phyloP scores from a whole-genome alignment of 2,113 vertebrate genomes.

The Pterophyllum scalare region DNA sequence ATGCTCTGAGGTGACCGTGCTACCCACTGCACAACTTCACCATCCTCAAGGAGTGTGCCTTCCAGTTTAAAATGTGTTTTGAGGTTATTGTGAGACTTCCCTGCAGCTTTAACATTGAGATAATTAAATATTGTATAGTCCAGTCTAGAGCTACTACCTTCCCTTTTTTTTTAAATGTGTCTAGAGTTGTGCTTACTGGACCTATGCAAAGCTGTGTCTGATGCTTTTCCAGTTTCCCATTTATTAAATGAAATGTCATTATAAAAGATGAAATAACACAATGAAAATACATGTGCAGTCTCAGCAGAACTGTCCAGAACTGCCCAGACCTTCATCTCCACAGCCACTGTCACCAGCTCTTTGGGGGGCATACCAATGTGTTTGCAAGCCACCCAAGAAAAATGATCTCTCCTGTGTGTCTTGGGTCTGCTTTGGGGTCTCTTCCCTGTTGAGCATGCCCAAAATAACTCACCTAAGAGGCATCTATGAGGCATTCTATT shows the following conservation, averaged over 20 bases:
- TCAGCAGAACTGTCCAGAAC: slow-evolving; percentile 3
- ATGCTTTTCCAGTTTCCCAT: neutral
- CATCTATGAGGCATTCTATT: neutral
- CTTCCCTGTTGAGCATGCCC: neutral
- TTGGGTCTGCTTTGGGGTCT: neutral
- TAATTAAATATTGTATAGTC: neutral
- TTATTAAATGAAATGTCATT: neutral
- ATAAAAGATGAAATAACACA: slow-evolving; percentile 7
- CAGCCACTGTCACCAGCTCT: neutral
- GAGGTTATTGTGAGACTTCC: slow-evolving; percentile 2
- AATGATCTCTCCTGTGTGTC: neutral
- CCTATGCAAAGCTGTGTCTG: neutral
- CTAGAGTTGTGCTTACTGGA: neutral
- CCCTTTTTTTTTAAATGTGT: neutral
- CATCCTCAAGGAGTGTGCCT: slow-evolving; percentile 2
- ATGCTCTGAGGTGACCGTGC: neutral
- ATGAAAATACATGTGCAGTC: neutral
- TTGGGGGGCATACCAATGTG: neutral
- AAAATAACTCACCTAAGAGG: slow-evolving; percentile 2
- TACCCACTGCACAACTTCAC: neutral
- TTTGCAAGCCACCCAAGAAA: neutral
- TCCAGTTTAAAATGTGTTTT: slow-evolving; percentile 28
- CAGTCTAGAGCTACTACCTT: neutral
- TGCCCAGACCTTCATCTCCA: neutral
- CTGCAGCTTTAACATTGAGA: slow-evolving; percentile 13